Evolutionary conservation across 2,888 invertebrate genomes (phyloP), one percentile per base, ranked within the genome.

Genomic region (Clostera curtula): DNA sequence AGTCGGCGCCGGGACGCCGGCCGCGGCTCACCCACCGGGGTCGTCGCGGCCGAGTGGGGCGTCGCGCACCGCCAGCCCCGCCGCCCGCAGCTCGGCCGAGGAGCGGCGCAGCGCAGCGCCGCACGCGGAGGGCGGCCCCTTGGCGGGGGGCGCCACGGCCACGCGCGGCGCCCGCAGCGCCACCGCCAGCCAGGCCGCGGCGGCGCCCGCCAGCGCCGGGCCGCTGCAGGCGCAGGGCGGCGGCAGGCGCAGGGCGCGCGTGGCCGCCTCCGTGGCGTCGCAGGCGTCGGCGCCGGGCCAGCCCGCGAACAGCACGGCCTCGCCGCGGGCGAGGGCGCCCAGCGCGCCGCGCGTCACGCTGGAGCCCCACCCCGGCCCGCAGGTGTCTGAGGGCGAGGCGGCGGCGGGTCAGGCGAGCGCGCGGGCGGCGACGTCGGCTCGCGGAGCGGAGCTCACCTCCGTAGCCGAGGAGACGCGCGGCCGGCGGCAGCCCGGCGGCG

Each of bases 151-250:
- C 20, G 55, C 52, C 44, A 67, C 36, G 26, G 57, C 42, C 14
- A 47, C 67, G 34, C 60, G 60, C 2, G 54, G 54, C 72, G 73
- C 72, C 39, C 51, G 48, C 34, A 60, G 48, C 5, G 45, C 49
- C 25, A n/a, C 34, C 5, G 62, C 67, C 29, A 67, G 51, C 28
- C 30, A 36, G 18, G 39, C 43, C 27, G 58, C 56, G 3, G 52
- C 60, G 3, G 50, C 50, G n/a, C 49, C 62, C 10, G 58, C 56
- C 24, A 61, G 58, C 25, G 20, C 31, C 19, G 25, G 32, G 20
- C 36, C 30, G 19, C 51, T 52, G 36, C 64, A 57, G 9, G 25
- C 34, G 15, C 29, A 43, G 3, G 52, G 53, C 25, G 30, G 40
- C 21, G 49, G 50, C 24, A 34, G 46, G 7, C 38, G 42, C 30